Conservation (phyloP, 2,113 vertebrate genomes). For the Mionectes macconnelli region DNA sequence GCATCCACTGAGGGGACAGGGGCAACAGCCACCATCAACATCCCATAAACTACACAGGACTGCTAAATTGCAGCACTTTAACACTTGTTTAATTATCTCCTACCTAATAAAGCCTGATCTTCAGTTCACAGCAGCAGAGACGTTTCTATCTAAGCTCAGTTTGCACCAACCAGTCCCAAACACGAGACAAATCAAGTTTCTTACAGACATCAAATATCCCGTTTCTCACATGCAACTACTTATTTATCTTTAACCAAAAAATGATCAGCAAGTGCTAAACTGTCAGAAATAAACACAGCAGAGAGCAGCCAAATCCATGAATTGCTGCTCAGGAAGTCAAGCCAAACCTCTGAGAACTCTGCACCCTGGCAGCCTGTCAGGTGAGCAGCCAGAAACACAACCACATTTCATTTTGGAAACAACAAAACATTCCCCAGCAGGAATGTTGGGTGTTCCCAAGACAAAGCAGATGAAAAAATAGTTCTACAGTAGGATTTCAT, state of each 20-base stretch:
- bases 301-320: background rate
- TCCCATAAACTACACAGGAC: background rate
- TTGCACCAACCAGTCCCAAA: background rate
- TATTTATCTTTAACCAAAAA: background rate
- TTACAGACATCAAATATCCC: background rate
- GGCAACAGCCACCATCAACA: background rate
- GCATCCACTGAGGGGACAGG: constrained; percentile 70
- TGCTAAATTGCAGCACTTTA: background rate
- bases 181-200: background rate
- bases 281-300: background rate
- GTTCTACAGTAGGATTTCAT: background rate
- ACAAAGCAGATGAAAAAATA: background rate
- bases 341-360: background rate
- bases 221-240: background rate
- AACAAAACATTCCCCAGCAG: background rate
- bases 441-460: background rate
- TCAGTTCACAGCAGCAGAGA: background rate
- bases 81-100: background rate
- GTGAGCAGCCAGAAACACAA: background rate
- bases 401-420: background rate
- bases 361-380: background rate
- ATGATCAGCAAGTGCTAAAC: background rate
- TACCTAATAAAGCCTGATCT: background rate
- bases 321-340: background rate
- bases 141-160: background rate